Base-by-base conservation (phyloP, 2,888 invertebrate species). In the Callimorpha dominula region DNA sequence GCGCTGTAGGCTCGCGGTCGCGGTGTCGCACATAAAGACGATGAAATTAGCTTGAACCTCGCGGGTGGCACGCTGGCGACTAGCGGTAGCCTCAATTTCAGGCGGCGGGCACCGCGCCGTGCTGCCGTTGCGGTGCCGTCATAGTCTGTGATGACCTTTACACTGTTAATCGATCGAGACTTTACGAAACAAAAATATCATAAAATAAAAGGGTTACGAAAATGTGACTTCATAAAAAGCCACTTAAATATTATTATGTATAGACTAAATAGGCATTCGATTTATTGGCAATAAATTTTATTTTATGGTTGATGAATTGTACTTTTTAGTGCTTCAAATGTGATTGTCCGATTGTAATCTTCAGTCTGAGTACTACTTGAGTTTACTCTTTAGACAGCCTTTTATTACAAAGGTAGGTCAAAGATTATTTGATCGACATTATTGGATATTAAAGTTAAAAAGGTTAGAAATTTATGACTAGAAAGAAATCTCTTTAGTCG, bases 221-320 rank as follows among this genome's bases (percentile, higher is more conserved):
- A 43, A 15, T 17, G 31, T 70, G 64, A 54, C 31, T 65, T 65
- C 15, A 57, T 43, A 70, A 20, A 63, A 54, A 64, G 54, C n/a
- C 42, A 20, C 50, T 40, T 42, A 12, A n/a, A 64, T n/a, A 50
- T 49, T n/a, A 20, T 31, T 31, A 31, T 31, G 31, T 31, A n/a
- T 42, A 57, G 57, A 43, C 17, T 49, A 50, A 15, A 42, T 42
- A 46, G 57, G 31, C 17, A 64, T 64, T 64, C 15, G 3, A 52
- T 64, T 70, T 70, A 65, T 70, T 46, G 65, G 31, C 70, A 57
- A 65, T 70, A 70, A 70, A 65, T 70, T 54, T 64, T 7, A 54
- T 70, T 65, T 65, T 43, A 64, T 43, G 70, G 64, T 42, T 52
- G 43, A 54, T 64, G 52, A 70, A 64, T 54, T 63, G 43, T 54